Base-by-base conservation (phyloP, 2,797 vertebrate genomes). In the Pagetopsis macropterus region DNA sequence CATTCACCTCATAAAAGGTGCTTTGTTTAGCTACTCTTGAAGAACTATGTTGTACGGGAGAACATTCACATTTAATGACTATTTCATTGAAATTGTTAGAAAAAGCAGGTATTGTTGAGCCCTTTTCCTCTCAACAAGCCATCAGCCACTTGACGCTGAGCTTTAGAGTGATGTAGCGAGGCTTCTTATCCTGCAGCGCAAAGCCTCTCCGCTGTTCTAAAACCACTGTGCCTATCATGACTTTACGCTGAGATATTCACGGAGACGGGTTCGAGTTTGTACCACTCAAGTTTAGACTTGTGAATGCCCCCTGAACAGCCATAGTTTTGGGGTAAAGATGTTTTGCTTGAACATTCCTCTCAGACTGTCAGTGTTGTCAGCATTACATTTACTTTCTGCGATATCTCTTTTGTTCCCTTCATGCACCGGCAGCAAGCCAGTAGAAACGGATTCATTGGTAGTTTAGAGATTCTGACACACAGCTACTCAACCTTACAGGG, bases 381-480 rank as follows among this genome's bases (percentile, higher is more conserved):
- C 27, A 44, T 76, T 86, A 81, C 85, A 72, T 85, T 89, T 83
- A 82, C 78, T 87, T 80, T 79, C 75, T 73, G 58, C 72, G 62
- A 63, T 81, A 81, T 84, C 73, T 78, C 78, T 82, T 84, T 87
- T 87, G 84, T 89, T 91, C 61, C 82, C 54, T 65, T 81, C 84
- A 82, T 75, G 84, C 85, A 81, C 74, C 56, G 15, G 82, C 81
- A 70, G 72, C 64, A 86, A 80, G 80, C 79, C 67, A 45, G 75
- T 84, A 77, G 72, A 79, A 88, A 87, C 65, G 79, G 61, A 84
- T 84, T 87, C 82, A 85, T 83, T 82, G 85, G 56, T 83, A 83
- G 85, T 85, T 88, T 86, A 74, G 76, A 89, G 71, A 86, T 85
- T 72, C 76, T 86, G 86, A 92, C 86, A 88, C 88, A 88, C 86